Percentiles rank a stretch among this genome's conserved stretches.
phyloP scores from a whole-genome alignment of 1,140 invertebrate species.

The Drosophila kohkoa region DNA sequence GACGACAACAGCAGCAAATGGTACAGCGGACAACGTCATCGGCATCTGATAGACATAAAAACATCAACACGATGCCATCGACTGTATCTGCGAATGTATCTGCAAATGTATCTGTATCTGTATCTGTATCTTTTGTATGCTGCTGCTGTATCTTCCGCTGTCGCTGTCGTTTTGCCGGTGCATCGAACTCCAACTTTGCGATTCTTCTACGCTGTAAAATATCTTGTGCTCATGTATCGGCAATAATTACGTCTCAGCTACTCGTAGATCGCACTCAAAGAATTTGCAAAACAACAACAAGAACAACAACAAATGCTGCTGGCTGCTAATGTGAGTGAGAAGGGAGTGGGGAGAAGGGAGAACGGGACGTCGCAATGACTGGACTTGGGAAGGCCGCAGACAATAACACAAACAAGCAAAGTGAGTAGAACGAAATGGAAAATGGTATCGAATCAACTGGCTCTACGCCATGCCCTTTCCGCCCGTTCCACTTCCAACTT shows the following conservation, averaged over 20 bases:
- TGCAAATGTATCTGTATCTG: conserved; percentile 15
- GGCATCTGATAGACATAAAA: conserved; percentile 76
- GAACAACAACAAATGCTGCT: background rate
- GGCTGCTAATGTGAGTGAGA: conserved; percentile 5
- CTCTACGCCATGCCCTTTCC: background rate
- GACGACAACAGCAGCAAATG: conserved; percentile 15
- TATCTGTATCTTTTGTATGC: conserved; percentile 25
- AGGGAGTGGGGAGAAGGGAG: background rate
- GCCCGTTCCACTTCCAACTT: background rate
- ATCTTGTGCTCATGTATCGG: conserved; percentile 58
- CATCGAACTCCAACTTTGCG: conserved; percentile 60
- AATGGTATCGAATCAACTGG: conserved; percentile 72
- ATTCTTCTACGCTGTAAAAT: conserved; percentile 46
- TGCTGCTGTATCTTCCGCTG: conserved; percentile 24
- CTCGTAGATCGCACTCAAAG: conserved; percentile 59
- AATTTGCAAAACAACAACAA: conserved; percentile 29
- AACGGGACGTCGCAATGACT: background rate
- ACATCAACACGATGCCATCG: conserved; percentile 60
- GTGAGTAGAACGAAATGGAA: conserved; percentile 69
- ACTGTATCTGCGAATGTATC: conserved; percentile 14
- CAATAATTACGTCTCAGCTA: conserved; percentile 66
- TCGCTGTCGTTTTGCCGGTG: conserved; percentile 23
- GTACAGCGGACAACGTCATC: conserved; percentile 7
- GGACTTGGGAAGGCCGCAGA: conserved; percentile 44
- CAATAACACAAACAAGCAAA: conserved; percentile 61